phyloP scores from a whole-genome alignment of 1,140 invertebrate genomes.

The Pachypeltis micranthus region DNA sequence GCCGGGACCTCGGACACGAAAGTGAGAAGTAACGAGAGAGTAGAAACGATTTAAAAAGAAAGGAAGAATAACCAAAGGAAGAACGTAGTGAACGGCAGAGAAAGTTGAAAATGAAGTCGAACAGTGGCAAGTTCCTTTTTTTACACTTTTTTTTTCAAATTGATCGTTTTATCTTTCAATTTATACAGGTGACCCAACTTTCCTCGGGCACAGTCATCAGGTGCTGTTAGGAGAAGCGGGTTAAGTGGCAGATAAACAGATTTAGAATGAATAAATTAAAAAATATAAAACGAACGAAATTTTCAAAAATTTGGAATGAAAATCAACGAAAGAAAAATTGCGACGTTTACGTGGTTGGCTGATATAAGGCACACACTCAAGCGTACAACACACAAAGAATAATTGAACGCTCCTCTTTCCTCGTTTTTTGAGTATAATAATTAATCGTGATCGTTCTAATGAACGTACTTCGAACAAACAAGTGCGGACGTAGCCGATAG shows the following conservation, averaged over 20 bases:
- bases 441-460: too few relatives aligned
- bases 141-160: too few relatives aligned
- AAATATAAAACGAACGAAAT: not conserved
- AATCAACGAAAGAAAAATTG: too few relatives aligned
- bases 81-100: slow-evolving; percentile 9
- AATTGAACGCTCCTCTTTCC: too few relatives aligned
- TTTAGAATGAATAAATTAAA: slow-evolving; percentile 39
- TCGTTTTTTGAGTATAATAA: too few relatives aligned
- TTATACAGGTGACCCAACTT: slow-evolving; percentile 34
- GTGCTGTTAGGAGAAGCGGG: slow-evolving; percentile 62
- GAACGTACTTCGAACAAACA: too few relatives aligned
- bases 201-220: slow-evolving; percentile 42
- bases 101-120: not conserved
- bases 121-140: not conserved
- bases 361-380: too few relatives aligned
- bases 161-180: not conserved
- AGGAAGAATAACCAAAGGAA: not conserved
- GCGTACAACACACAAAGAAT: too few relatives aligned
- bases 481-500: too few relatives aligned
- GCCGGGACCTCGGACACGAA: slow-evolving; percentile 1
- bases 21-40: slow-evolving; percentile 1
- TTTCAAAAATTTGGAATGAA: not conserved
- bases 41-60: too few relatives aligned
- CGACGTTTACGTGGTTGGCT: too few relatives aligned
- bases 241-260: slow-evolving; percentile 35